Evolutionary conservation across 2,113 vertebrate genomes (phyloP), one percentile per base, ranked within the genome.

Genomic region (Lota lota): DNA sequence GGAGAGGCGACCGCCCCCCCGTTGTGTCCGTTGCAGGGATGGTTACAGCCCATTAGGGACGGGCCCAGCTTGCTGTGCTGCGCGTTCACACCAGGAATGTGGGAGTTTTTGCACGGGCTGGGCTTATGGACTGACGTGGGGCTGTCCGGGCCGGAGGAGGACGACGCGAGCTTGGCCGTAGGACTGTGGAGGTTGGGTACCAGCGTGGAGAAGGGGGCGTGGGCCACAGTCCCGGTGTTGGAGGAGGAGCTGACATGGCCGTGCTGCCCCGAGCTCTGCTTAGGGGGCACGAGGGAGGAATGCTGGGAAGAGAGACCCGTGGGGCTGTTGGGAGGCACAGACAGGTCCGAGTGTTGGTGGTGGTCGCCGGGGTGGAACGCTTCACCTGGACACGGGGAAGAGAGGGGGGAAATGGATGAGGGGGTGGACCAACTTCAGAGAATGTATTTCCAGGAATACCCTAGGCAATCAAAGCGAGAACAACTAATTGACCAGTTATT

Each of bases 271-370:
- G 93, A 89, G 1, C 77, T 90, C 70, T 90, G 92, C 85, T 95
- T 94, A 78, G 94, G 85, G 11, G 95, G 91, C 65, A 94, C 78
- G 83, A 95, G 90, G 22, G 92, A 92, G 69, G 94, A 92, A 19
- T 94, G 94, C 88, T 96, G 96, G 54, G 95, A 95, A 36, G 94
- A 93, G 72, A 97, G 92, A 76, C 96, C 94, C 0, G 96, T 98
- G 79, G 97, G 97, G 79, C 97, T 99, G 88, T 99, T 99, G 80
- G 97, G 97, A 65, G 97, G 97, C 88, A 94, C 97, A 62, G 96
- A 96, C 88, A 98, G 94, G 91, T 98, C 96, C 79, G 95, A 92
- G 83, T 96, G 94, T 90, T 94, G 94, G 90, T 96, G 95, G 80
- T 95, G 95, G 81, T 99, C 96, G 74, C 79, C 93, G 83, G 95